Base-by-base conservation (phyloP, 2,113 vertebrate genomes). In the Corythoichthys haematopterus region DNA sequence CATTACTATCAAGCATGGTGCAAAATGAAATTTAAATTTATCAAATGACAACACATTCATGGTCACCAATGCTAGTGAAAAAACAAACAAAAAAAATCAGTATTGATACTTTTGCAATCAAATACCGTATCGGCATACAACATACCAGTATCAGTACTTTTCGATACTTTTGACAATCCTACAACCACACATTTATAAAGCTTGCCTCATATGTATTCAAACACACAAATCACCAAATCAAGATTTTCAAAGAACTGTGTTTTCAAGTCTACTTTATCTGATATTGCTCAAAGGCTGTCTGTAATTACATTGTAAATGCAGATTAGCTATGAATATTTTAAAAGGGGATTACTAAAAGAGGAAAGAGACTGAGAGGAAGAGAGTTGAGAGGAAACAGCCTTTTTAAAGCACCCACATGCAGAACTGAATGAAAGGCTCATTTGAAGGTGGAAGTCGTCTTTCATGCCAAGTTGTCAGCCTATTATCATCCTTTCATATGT, bases 401-500 rank as follows among this genome's bases (percentile, higher is more conserved):
- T 84, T 82, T 76, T 79, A 83, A 74, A 77, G 84, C 80, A 79
- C 84, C 77, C 87, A 87, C 83, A 80, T 69, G 69, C 74, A 61
- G 75, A 85, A 90, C 68, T 75, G 87, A 81, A 89, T 88, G 83
- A 91, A 90, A 90, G 80, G 80, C 82, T 75, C 33, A 64, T 87
- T 82, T 85, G 84, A 88, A 83, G 83, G 85, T 88, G 80, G 85
- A 82, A 80, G 74, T 59, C 68, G 72, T 70, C 80, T 88, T 88
- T 88, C 84, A 86, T 85, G 72, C 74, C 60, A 80, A 88, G 81
- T 91, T 88, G 85, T 89, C 83, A 89, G 87, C 84, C 88, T 90
- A 86, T 91, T 90, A 91, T 91, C 90, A 91, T 88, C 87, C 84
- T 84, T 90, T 92, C 85, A 91, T 90, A 88, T 85, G 84, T 86